Conservation (phyloP, 2,888 invertebrate species). For the Apodemia hepburni region DNA sequence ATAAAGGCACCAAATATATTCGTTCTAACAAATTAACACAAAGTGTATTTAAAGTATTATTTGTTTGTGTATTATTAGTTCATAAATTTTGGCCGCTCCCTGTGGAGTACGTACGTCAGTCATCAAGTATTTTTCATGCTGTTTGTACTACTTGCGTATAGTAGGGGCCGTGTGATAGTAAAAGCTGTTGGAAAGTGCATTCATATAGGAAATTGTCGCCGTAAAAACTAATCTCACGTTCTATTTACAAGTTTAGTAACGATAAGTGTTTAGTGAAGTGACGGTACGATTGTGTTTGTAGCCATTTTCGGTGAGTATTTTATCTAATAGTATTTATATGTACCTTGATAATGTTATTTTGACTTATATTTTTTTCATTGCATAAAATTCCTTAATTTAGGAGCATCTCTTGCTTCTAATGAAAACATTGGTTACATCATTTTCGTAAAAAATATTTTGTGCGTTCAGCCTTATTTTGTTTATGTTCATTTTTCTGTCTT, state of each 20-base stretch:
- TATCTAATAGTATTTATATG: constrained; percentile 59
- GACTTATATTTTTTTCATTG: not conserved
- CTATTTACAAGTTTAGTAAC: constrained; percentile 43
- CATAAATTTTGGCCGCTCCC: constrained; percentile 75
- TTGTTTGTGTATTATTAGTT: constrained; percentile 46
- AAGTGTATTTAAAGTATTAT: constrained; percentile 42
- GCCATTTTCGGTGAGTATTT: constrained; percentile 73
- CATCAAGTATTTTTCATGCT: constrained; percentile 73
- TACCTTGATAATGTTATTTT: constrained; percentile 32
- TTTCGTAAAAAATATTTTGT: not conserved
- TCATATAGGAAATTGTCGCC: constrained; percentile 61
- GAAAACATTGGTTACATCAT: constrained; percentile 5
- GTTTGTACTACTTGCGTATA: constrained; percentile 72
- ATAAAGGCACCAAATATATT: constrained; percentile 56
- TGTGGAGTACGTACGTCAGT: constrained; percentile 72
- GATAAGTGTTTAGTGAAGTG: constrained; percentile 52
- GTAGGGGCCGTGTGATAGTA: constrained; percentile 70
- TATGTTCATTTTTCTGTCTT: not conserved
- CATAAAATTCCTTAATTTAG: not conserved
- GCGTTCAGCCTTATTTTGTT: not conserved
- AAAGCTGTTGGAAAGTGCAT: constrained; percentile 78
- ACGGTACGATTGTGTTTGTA: constrained; percentile 61
- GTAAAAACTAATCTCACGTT: constrained; percentile 73
- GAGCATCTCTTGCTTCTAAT: not conserved
- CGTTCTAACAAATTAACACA: constrained; percentile 53